Evolutionary conservation across 2,888 invertebrate species (phyloP).

Genomic region (Suillia variegata): DNA sequence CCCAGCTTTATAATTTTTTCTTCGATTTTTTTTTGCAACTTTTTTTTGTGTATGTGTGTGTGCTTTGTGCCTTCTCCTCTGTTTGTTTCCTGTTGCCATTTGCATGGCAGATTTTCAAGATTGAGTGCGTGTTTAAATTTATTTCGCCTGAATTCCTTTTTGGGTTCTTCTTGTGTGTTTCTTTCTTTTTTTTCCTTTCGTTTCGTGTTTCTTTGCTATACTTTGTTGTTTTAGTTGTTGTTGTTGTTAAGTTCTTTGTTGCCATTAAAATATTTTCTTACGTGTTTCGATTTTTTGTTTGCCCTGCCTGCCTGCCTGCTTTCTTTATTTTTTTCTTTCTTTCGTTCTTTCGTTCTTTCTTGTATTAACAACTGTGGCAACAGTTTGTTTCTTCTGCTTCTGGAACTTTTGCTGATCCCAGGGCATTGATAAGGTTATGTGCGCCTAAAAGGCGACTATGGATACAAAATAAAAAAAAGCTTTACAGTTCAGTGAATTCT

Average conservation of each 20-base stretch:
- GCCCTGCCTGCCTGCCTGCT: not conserved
- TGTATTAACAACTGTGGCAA: not conserved
- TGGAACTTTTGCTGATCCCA: not conserved
- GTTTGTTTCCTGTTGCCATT: not conserved
- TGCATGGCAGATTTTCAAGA: not conserved
- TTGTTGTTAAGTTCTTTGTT: too few species aligned
- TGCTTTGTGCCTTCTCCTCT: not conserved
- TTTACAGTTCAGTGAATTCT: slow-evolving; percentile 19
- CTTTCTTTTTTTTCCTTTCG: not conserved
- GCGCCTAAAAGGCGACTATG: slow-evolving; percentile 20
- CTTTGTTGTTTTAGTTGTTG: not conserved
- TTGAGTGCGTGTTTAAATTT: slow-evolving; percentile 6
- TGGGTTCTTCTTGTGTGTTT: not conserved
- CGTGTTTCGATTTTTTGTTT: too few species aligned
- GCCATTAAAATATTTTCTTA: not conserved
- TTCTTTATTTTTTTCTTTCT: not conserved
- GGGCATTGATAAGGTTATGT: not conserved
- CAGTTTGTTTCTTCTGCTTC: not conserved
- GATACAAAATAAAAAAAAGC: too few species aligned
- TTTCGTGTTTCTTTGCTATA: not conserved
- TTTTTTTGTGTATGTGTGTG: too few species aligned
- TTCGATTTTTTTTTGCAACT: not conserved
- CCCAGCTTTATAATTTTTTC: too few species aligned
- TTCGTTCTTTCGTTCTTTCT: too few species aligned
- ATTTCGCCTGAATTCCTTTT: slow-evolving; percentile 7